These are phyloP conservation scores for Ophraella communa DNA, from an alignment of 2,888 invertebrate genomes.

Conservation along the genomic window DNA sequence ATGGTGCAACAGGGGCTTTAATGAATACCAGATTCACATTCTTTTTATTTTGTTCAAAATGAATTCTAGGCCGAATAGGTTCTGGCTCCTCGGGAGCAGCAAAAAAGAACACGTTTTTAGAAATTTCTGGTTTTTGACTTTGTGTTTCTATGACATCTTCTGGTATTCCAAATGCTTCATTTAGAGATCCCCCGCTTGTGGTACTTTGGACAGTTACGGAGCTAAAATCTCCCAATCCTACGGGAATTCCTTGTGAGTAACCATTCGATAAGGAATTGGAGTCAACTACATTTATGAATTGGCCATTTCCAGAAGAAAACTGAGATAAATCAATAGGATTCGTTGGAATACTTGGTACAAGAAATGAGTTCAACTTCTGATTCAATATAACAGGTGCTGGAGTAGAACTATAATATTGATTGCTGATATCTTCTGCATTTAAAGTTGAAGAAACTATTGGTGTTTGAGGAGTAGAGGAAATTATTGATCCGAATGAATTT, in stretches of 20 bases:
- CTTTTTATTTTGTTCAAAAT: conserved; percentile 50
- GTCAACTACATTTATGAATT: background rate
- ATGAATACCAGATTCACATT: conserved; percentile 61
- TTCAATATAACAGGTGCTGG: background rate
- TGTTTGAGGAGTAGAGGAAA: conserved; percentile 21
- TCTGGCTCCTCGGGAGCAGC: conserved; percentile 53
- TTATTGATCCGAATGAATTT: background rate
- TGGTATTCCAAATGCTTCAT: conserved; percentile 25
- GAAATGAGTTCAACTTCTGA: background rate
- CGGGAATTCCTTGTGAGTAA: background rate
- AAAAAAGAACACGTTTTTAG: conserved; percentile 54
- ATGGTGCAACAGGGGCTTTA: conserved; percentile 54
- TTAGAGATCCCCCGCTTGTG: conserved; percentile 18
- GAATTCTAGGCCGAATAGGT: conserved; percentile 42
- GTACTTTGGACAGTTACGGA: background rate
- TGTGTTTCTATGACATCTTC: background rate
- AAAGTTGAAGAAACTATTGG: conserved; percentile 14
- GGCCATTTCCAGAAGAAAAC: background rate
- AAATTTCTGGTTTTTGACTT: conserved; percentile 35
- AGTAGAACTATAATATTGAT: background rate
- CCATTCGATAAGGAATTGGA: conserved; percentile 1
- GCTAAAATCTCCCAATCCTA: background rate
- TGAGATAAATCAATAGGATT: background rate
- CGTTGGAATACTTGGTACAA: background rate
- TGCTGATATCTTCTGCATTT: background rate